Percentiles rank a stretch among this genome's conserved stretches.
phyloP scores from a whole-genome alignment of 2,797 vertebrate genomes.

The Sebastes matsubarae region DNA sequence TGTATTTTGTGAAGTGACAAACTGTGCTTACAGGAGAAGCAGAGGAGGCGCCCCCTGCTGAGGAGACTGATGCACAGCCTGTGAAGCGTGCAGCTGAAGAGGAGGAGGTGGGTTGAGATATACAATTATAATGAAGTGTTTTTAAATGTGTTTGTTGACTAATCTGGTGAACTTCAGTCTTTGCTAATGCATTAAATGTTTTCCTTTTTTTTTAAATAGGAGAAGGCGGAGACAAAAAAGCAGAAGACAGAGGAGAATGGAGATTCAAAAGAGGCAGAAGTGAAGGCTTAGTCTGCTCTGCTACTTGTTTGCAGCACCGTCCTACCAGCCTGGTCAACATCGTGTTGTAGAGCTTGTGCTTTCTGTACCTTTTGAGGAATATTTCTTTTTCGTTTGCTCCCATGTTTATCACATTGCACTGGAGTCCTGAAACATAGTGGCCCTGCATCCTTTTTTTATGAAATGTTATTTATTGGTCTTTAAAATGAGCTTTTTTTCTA shows the following conservation, averaged over 20 bases:
- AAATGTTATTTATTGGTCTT: constrained; percentile 92
- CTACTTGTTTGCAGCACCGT: constrained; percentile 77
- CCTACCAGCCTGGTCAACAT: constrained; percentile 83
- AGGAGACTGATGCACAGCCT: constrained; percentile 81
- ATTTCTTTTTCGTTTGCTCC: constrained; percentile 77
- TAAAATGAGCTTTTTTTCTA: constrained; percentile 78
- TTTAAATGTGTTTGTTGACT: constrained; percentile 2
- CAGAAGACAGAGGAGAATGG: constrained; percentile 89
- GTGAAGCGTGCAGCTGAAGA: constrained; percentile 88
- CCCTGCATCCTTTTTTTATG: constrained; percentile 81
- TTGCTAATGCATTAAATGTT: background rate
- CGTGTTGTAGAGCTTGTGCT: constrained; percentile 87
- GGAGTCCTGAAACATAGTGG: constrained; percentile 86
- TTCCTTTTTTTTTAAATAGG: constrained; percentile 57
- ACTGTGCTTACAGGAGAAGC: constrained; percentile 67
- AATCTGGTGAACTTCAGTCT: background rate
- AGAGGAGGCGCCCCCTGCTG: constrained; percentile 81
- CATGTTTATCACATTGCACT: constrained; percentile 85
- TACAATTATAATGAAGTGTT: background rate
- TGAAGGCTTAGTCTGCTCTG: constrained; percentile 78
- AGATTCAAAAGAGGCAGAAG: constrained; percentile 86
- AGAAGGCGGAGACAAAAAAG: constrained; percentile 87
- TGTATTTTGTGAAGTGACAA: constrained; percentile 40
- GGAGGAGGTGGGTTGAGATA: constrained; percentile 51
- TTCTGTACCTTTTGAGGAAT: constrained; percentile 82